phyloP scores from a whole-genome alignment of 2,113 vertebrate genomes.

The Nymphicus hollandicus region DNA sequence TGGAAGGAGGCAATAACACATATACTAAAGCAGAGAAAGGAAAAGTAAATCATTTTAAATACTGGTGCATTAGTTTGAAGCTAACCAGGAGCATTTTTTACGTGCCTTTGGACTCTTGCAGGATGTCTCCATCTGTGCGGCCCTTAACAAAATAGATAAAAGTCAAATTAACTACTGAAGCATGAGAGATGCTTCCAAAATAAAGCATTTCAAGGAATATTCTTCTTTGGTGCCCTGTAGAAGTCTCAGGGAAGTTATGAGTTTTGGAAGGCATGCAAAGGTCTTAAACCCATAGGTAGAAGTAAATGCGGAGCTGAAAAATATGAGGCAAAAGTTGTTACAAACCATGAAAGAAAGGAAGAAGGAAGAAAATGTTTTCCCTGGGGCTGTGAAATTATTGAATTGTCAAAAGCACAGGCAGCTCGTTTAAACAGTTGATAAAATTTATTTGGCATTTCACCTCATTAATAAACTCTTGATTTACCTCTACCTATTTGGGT shows the following conservation, averaged over 20 bases:
- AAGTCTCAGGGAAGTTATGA: neutral
- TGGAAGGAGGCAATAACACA: neutral
- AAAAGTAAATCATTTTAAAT: neutral
- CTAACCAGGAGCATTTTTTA: neutral
- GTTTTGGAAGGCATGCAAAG: neutral
- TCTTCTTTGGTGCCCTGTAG: neutral
- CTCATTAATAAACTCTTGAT: slow-evolving; percentile 10
- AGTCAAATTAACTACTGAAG: neutral
- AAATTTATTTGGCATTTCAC: slow-evolving; percentile 10
- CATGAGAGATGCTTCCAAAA: neutral
- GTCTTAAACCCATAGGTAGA: slow-evolving; percentile 8
- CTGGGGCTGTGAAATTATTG: slow-evolving; percentile 45
- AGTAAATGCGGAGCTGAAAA: slow-evolving; percentile 11
- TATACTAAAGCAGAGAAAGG: neutral
- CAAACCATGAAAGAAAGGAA: slow-evolving; percentile 4
- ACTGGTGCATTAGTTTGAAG: neutral
- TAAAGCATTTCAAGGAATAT: neutral
- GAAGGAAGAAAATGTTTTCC: slow-evolving; percentile 13
- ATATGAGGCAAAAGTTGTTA: slow-evolving; percentile 31
- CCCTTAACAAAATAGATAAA: slow-evolving; percentile 29
- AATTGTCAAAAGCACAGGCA: slow-evolving; percentile 33
- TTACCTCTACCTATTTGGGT: neutral
- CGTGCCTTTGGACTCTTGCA: neutral
- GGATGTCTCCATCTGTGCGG: slow-evolving; percentile 22
- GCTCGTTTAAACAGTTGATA: slow-evolving; percentile 12